Conservation (phyloP, 2,797 vertebrate species). For the Mormyrus hasselquistii region DNA sequence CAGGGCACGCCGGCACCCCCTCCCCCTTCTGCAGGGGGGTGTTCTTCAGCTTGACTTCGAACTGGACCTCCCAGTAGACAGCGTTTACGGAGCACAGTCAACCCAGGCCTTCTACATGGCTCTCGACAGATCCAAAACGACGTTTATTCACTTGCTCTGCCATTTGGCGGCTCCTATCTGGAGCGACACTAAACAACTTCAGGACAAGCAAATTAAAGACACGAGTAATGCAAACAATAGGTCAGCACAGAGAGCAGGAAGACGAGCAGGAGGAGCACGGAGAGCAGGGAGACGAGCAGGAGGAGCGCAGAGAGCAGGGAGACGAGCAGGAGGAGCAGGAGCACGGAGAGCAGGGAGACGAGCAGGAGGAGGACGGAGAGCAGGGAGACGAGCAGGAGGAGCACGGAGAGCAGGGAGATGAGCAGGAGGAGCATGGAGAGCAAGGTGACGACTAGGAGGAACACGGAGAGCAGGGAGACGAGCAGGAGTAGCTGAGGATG, state of each 20-base stretch:
- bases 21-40: slow-evolving; percentile 12
- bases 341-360: too few species aligned
- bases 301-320: too few species aligned
- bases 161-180: neutral
- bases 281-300: too few species aligned
- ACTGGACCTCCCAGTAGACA: neutral
- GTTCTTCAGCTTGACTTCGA: neutral
- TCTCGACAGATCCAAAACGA: neutral
- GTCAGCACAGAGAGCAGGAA: neutral
- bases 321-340: too few species aligned
- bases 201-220: neutral
- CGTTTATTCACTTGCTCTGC: neutral
- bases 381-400: too few species aligned
- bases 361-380: too few species aligned
- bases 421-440: too few species aligned
- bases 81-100: neutral
- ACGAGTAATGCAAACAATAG: neutral
- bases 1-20: slow-evolving; percentile 8
- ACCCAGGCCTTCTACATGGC: neutral
- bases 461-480: too few species aligned
- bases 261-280: neutral
- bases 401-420: too few species aligned
- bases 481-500: neutral
- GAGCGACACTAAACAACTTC: neutral
- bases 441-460: too few species aligned